These are phyloP conservation scores for Aradophagus sp. DNA, from an alignment of 1,140 invertebrate genomes.

Conservation along the genomic window DNA sequence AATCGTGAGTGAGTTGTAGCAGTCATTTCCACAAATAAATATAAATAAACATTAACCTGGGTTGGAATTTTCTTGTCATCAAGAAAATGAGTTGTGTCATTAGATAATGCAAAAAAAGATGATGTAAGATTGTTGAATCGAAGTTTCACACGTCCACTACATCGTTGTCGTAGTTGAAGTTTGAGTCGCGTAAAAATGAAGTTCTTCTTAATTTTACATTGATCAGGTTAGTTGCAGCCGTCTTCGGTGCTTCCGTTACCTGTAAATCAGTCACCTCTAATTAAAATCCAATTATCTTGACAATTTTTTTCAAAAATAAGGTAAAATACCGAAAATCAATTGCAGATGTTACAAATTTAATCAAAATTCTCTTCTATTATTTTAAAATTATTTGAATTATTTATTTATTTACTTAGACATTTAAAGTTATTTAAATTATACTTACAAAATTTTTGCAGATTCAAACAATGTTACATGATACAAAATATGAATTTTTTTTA, in stretches of 20 bases:
- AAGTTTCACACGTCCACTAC: constrained; percentile 68
- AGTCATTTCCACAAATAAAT: constrained; percentile 18
- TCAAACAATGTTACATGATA: too few relatives aligned
- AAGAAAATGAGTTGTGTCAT: background rate
- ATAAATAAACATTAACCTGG: constrained; percentile 14
- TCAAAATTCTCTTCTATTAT: too few relatives aligned
- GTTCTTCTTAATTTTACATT: constrained; percentile 71
- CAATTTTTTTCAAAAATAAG: too few relatives aligned
- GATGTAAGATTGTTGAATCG: constrained; percentile 1
- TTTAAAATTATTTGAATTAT: background rate
- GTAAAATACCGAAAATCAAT: too few relatives aligned
- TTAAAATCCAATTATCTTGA: too few relatives aligned
- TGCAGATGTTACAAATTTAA: too few relatives aligned
- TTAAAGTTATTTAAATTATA: background rate
- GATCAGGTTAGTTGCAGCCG: constrained; percentile 68
- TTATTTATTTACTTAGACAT: background rate
- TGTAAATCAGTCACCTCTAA: too few relatives aligned
- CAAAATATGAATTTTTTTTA: too few relatives aligned
- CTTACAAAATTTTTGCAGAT: constrained; percentile 1
- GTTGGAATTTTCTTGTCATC: constrained; percentile 1
- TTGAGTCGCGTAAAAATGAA: constrained; percentile 73
- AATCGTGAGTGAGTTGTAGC: constrained; percentile 16
- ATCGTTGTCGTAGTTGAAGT: constrained; percentile 74
- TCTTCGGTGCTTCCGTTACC: constrained; percentile 72
- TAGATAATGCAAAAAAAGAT: constrained; percentile 1